phyloP scores from a whole-genome alignment of 2,113 vertebrate species.

The Chamaetylas fuelleborni region DNA sequence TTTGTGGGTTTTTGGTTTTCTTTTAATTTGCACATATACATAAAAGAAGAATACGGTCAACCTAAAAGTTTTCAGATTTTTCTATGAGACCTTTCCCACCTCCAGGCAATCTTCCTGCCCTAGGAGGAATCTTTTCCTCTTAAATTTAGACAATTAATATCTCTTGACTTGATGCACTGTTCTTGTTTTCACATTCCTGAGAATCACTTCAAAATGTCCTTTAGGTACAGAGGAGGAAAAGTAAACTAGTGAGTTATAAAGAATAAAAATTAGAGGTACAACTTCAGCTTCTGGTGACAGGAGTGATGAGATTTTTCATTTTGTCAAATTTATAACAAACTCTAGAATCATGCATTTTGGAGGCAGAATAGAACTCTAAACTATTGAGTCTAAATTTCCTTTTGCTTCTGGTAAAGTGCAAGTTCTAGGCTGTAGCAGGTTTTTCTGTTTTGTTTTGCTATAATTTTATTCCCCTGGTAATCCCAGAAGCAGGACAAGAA shows the following conservation, averaged over 20 bases:
- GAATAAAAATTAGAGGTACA: neutral
- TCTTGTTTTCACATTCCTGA: neutral
- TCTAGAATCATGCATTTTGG: neutral
- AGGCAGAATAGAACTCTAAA: conserved; percentile 20
- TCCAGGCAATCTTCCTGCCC: neutral
- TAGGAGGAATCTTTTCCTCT: neutral
- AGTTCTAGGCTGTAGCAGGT: conserved; percentile 42
- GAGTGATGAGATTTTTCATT: conserved; percentile 2
- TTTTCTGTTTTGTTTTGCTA: conserved; percentile 50
- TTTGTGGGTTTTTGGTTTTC: neutral
- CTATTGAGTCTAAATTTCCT: conserved; percentile 17
- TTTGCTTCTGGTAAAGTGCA: conserved; percentile 40
- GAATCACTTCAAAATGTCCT: neutral
- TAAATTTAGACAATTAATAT: neutral
- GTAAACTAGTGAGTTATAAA: neutral
- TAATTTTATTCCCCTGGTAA: conserved; percentile 56
- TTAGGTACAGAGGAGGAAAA: neutral
- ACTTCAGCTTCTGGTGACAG: neutral
- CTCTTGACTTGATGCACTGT: neutral
- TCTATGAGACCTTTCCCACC: neutral
- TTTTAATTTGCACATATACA: neutral
- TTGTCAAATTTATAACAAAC: conserved; percentile 26
- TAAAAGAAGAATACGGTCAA: neutral
- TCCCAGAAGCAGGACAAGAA: conserved; percentile 53
- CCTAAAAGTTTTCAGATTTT: neutral